Evolutionary conservation across 2,797 vertebrate species (phyloP).

Genomic region (Necrosyrtes monachus): DNA sequence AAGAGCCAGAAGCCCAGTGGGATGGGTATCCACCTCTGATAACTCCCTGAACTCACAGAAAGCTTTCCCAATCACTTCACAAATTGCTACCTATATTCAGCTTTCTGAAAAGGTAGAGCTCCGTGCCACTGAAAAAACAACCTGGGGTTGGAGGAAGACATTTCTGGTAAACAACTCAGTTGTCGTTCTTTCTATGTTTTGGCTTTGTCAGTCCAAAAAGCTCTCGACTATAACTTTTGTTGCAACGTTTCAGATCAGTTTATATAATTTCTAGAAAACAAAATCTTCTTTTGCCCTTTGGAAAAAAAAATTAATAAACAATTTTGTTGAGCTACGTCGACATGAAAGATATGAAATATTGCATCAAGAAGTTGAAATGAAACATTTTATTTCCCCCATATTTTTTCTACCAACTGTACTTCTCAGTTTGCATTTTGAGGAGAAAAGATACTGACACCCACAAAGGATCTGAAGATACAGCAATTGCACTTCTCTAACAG

Average conservation of each 20-base stretch:
- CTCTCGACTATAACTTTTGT: background rate
- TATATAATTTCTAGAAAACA: background rate
- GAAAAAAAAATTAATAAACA: background rate
- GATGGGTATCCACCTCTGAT: background rate
- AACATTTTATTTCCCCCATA: background rate
- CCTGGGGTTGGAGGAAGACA: background rate
- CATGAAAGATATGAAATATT: background rate
- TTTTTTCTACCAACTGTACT: background rate
- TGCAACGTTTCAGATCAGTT: background rate
- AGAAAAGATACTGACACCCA: background rate
- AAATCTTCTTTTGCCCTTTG: background rate
- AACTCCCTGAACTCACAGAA: background rate
- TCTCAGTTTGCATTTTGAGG: background rate
- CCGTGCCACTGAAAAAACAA: background rate
- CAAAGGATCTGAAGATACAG: background rate
- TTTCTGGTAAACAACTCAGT: background rate
- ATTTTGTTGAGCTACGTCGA: background rate
- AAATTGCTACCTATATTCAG: background rate
- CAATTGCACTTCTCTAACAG: background rate
- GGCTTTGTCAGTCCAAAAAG: background rate
- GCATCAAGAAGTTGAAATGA: background rate
- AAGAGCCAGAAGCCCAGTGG: background rate
- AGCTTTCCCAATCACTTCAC: background rate
- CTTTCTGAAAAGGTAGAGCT: background rate
- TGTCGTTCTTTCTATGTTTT: background rate